Evolutionary conservation across 2,797 vertebrate genomes (phyloP).

Genomic region (Hybognathus amarus): DNA sequence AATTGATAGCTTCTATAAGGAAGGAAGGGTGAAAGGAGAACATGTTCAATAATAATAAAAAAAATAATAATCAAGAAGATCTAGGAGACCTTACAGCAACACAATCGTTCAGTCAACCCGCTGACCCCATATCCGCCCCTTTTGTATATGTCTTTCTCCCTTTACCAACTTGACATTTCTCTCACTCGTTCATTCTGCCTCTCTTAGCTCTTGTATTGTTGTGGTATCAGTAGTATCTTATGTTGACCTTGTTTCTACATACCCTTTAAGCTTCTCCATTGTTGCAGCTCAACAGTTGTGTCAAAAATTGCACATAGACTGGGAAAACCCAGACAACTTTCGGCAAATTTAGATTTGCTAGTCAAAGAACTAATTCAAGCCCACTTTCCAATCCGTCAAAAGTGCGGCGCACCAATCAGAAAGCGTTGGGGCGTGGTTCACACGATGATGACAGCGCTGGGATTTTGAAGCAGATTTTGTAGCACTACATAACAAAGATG

Average conservation of each 20-base stretch:
- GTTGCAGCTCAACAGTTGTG: slow-evolving; percentile 18
- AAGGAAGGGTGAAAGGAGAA: neutral
- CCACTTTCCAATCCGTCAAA: too few relatives aligned
- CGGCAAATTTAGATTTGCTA: too few relatives aligned
- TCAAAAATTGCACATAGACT: slow-evolving; percentile 11
- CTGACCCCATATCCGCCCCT: neutral
- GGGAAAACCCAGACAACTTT: too few relatives aligned
- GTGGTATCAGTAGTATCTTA: slow-evolving; percentile 36
- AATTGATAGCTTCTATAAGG: slow-evolving; percentile 2
- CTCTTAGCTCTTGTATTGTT: slow-evolving; percentile 37
- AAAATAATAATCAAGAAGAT: neutral
- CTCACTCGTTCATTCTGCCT: neutral
- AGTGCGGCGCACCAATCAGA: too few relatives aligned
- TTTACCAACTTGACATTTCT: neutral
- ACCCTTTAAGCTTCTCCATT: slow-evolving; percentile 37
- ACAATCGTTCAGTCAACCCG: neutral
- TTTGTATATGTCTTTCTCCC: slow-evolving; percentile 2
- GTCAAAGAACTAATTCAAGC: too few relatives aligned
- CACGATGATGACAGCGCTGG: too few relatives aligned
- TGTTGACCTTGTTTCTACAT: slow-evolving; percentile 52
- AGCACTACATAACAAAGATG: too few relatives aligned
- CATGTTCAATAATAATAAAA: neutral
- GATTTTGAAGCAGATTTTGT: too few relatives aligned
- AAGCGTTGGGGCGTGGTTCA: too few relatives aligned
- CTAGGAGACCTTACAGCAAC: neutral